These are phyloP conservation scores for Orestias chungarensis DNA, from an alignment of 2,797 vertebrate species.

Conservation along the genomic window DNA sequence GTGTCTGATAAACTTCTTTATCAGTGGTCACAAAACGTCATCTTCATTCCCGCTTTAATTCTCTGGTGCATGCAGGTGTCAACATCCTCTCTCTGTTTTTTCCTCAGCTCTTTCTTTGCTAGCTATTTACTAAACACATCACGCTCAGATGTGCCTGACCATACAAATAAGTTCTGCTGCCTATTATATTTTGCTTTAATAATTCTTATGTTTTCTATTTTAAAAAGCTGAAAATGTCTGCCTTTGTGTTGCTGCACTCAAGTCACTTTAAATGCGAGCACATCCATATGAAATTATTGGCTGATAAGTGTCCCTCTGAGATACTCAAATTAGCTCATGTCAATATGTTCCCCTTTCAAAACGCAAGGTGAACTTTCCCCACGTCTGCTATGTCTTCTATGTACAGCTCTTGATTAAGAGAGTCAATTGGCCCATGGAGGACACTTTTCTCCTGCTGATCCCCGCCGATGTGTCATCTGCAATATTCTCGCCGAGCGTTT, in stretches of 20 bases:
- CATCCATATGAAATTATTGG: slow-evolving; percentile 39
- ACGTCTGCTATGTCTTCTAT: slow-evolving; percentile 35
- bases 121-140: background rate
- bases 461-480: slow-evolving; percentile 75
- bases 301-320: slow-evolving; percentile 29
- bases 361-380: slow-evolving; percentile 63
- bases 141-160: too few species aligned
- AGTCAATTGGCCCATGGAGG: slow-evolving; percentile 71
- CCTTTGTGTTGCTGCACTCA: background rate
- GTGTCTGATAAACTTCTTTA: background rate
- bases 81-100: slow-evolving; percentile 33
- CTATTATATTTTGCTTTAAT: background rate
- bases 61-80: slow-evolving; percentile 30
- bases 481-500: slow-evolving; percentile 71
- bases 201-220: background rate
- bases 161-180: background rate
- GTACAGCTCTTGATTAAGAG: slow-evolving; percentile 70
- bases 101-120: slow-evolving; percentile 8
- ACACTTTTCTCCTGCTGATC: slow-evolving; percentile 74
- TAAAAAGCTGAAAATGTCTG: too few species aligned
- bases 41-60: slow-evolving; percentile 5
- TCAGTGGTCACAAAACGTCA: background rate
- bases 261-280: background rate
- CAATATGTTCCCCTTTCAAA: slow-evolving; percentile 48
- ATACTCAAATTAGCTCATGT: slow-evolving; percentile 62